These are phyloP conservation scores for Leptopilina syphax DNA, from an alignment of 2,888 invertebrate species.

Conservation along the genomic window DNA sequence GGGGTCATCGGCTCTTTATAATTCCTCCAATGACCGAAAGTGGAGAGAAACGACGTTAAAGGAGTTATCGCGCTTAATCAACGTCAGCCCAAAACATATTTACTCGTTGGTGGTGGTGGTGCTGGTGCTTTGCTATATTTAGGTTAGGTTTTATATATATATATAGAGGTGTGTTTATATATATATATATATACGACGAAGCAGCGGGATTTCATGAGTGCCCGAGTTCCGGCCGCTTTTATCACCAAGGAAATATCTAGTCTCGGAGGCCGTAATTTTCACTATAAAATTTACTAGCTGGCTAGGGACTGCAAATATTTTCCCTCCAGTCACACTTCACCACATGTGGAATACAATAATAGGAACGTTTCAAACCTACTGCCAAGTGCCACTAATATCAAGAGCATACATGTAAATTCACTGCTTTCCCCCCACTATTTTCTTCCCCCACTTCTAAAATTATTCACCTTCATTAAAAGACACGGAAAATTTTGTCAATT, in stretches of 20 bases:
- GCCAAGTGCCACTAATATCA: constrained; percentile 42
- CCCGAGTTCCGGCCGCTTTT: constrained; percentile 51
- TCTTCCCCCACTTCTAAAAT: too few relatives aligned
- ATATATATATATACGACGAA: background rate
- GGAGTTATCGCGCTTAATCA: constrained; percentile 58
- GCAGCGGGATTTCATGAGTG: constrained; percentile 34
- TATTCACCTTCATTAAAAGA: too few relatives aligned
- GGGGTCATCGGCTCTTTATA: constrained; percentile 33
- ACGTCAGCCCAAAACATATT: constrained; percentile 49
- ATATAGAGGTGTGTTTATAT: too few relatives aligned
- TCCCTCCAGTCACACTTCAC: constrained; percentile 22
- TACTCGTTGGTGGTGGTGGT: constrained; percentile 29
- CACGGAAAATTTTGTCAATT: too few relatives aligned
- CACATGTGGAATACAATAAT: constrained; percentile 52
- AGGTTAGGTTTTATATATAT: constrained; percentile 42
- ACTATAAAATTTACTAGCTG: constrained; percentile 55
- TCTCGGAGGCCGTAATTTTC: constrained; percentile 52
- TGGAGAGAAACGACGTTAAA: constrained; percentile 53
- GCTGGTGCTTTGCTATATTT: constrained; percentile 44
- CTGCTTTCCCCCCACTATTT: too few relatives aligned
- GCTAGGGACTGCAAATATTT: constrained; percentile 53
- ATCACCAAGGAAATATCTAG: constrained; percentile 54
- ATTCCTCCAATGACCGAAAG: constrained; percentile 38
- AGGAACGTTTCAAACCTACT: constrained; percentile 43
- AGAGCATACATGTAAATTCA: constrained; percentile 17